Evolutionary conservation across 1,140 invertebrate species (phyloP).

Genomic region (Eurosta solidaginis): DNA sequence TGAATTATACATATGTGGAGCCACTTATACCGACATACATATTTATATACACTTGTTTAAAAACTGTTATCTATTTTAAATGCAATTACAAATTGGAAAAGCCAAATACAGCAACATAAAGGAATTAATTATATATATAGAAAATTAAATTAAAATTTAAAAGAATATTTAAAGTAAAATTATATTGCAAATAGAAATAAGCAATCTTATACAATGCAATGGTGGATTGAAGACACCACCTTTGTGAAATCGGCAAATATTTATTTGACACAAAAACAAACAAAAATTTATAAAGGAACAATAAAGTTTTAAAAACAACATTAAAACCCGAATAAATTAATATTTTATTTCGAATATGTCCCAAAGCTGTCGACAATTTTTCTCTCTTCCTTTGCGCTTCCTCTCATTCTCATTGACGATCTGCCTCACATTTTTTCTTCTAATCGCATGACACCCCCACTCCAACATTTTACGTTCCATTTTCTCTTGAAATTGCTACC

Average conservation of each 20-base stretch:
- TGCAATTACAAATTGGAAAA: not conserved
- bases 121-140: not conserved
- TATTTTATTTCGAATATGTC: not conserved
- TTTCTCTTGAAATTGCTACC: too few species aligned
- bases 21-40: not conserved
- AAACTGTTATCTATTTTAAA: not conserved
- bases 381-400: too few species aligned
- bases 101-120: not conserved
- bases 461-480: too few species aligned
- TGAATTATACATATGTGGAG: not conserved
- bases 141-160: not conserved
- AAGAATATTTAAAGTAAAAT: not conserved
- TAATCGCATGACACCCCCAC: too few species aligned
- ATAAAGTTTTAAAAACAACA: conserved; percentile 46
- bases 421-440: too few species aligned
- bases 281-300: conserved; percentile 17
- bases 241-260: not conserved
- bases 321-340: conserved; percentile 24
- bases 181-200: not conserved
- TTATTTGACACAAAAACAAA: not conserved
- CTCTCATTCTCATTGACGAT: too few species aligned
- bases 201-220: not conserved
- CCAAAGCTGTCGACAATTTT: not conserved
- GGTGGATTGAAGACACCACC: not conserved
- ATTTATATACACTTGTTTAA: not conserved